Base-by-base conservation (phyloP, 2,888 invertebrate genomes). In the Hedychridium roseum region DNA sequence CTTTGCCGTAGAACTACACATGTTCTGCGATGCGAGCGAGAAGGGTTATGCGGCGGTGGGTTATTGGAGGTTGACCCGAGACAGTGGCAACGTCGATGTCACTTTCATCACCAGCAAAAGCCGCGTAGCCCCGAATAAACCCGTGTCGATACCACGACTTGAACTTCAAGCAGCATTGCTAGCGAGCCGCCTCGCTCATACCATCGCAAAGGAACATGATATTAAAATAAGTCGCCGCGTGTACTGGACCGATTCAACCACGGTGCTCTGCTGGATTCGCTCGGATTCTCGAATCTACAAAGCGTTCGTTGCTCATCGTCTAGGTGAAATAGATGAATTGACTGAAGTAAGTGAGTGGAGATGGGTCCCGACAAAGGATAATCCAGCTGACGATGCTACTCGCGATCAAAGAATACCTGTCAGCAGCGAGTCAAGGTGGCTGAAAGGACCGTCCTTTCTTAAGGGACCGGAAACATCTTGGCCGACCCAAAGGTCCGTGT, bases 21-120 rank as follows among this genome's bases (percentile, higher is more conserved):
- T 57, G 1, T 69, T 66, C 30, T 51, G 62, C 30, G 66, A 68
- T 34, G 64, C 64, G 5, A 59, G 66, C 35, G 48, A 52, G 30
- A 12, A 50, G 15, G 58, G 62, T 9, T 56, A 56, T 46, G 50
- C 57, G 5, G 54, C 60, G 9, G 57, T 58, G n/a, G 48, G 46
- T 0, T 68, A 66, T 37, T 35, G 31, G 45, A 30, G 49, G 1
- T 30, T 37, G 1, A 20, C 2, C 2, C 12, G 26, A 6, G 32
- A 30, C 1, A 17, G 16, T 9, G 30, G 11, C 0, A 6, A 2
- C 1, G n/a, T 7, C 5, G n/a, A 28, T 16, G 30, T 42, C 14
- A 11, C 35, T 1, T 43, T 56, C 2, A 35, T 50, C 5, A 28
- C 36, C 1, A 31, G 34, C 9, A 46, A 44, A 16, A 43, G 28